These are phyloP conservation scores for Uloborus plumipes DNA, from an alignment of 2,888 invertebrate genomes.

Conservation along the genomic window DNA sequence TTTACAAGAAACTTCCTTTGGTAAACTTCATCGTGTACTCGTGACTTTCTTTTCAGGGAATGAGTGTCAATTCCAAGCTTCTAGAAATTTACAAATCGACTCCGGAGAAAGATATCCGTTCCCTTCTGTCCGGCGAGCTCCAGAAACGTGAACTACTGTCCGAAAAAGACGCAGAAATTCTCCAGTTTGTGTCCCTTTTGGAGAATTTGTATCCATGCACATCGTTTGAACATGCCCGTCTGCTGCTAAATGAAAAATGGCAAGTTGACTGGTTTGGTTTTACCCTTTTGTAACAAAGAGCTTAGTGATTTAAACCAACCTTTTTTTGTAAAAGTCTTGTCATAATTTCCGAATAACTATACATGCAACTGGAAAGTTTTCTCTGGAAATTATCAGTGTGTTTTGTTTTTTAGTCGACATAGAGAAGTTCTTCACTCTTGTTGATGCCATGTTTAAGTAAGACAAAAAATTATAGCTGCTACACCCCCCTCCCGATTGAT, in stretches of 20 bases:
- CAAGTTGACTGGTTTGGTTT: neutral
- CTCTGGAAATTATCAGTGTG: too few species aligned
- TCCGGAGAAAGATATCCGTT: conserved; percentile 46
- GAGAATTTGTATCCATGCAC: conserved; percentile 56
- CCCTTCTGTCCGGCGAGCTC: conserved; percentile 26
- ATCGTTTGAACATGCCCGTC: conserved; percentile 51
- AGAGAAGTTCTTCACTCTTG: too few species aligned
- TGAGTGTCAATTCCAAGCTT: conserved; percentile 32
- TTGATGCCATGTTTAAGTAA: too few species aligned
- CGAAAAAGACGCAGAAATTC: conserved; percentile 3
- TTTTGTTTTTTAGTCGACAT: too few species aligned
- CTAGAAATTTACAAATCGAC: conserved; percentile 45
- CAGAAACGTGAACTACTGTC: conserved; percentile 12
- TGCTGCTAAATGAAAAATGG: conserved; percentile 47
- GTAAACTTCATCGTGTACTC: neutral
- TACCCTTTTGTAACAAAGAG: too few species aligned
- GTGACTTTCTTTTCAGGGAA: conserved; percentile 30
- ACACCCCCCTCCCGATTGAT: too few species aligned
- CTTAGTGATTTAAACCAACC: too few species aligned
- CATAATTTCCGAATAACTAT: too few species aligned
- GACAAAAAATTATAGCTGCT: too few species aligned
- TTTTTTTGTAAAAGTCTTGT: too few species aligned
- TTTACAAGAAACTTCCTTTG: too few species aligned
- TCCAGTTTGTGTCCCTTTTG: conserved; percentile 37
- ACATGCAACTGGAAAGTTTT: too few species aligned